Percentiles rank a stretch among this genome's conserved stretches.
phyloP scores from a whole-genome alignment of 2,113 vertebrate genomes.

The Oncorhynchus masou region DNA sequence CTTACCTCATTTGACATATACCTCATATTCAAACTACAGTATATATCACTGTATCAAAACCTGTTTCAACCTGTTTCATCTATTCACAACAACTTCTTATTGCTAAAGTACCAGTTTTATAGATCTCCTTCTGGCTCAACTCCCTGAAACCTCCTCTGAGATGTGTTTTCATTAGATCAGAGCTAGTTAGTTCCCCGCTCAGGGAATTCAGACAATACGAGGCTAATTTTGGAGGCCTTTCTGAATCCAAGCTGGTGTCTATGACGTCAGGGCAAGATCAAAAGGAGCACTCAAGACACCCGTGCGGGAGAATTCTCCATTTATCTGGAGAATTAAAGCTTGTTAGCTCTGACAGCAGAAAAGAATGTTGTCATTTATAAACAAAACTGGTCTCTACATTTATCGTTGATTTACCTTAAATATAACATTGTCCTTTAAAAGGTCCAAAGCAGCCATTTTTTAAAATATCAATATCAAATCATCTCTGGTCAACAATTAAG shows the following conservation, averaged over 20 bases:
- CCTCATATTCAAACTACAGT: background rate
- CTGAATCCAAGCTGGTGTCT: conserved; percentile 20
- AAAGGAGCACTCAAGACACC: conserved; percentile 20
- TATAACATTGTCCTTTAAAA: conserved; percentile 36
- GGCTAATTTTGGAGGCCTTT: conserved; percentile 38
- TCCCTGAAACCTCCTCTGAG: conserved; percentile 13
- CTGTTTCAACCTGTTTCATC: background rate
- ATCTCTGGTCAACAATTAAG: no score
- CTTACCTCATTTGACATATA: background rate
- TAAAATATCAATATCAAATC: no score
- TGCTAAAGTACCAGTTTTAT: conserved; percentile 3
- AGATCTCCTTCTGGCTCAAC: background rate
- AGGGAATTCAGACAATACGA: conserved; percentile 52
- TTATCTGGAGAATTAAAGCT: conserved; percentile 24
- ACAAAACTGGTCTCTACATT: conserved; percentile 29
- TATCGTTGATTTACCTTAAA: conserved; percentile 32
- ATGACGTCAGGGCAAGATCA: conserved; percentile 24
- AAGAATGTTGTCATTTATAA: background rate
- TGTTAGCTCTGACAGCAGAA: conserved; percentile 9
- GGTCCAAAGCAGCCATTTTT: no score
- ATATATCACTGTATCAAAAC: conserved; percentile 13
- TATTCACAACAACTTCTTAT: conserved; percentile 37
- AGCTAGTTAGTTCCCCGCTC: conserved; percentile 35
- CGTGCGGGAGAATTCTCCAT: conserved; percentile 11
- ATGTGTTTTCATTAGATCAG: conserved; percentile 30